These are phyloP conservation scores for Eupithecia subumbrata DNA, from an alignment of 2,888 invertebrate genomes.

Conservation along the genomic window DNA sequence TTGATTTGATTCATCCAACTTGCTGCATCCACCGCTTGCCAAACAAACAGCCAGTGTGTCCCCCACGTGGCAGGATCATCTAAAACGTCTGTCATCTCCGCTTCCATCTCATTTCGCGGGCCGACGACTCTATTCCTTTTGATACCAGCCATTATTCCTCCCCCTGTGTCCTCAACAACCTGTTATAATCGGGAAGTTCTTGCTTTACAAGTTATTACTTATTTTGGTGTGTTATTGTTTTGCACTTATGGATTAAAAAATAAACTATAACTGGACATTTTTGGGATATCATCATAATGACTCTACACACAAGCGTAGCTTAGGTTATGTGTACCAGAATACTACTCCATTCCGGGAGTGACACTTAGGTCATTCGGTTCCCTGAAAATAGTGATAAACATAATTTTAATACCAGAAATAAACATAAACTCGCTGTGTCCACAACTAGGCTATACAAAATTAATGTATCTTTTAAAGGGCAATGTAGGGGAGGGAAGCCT, in stretches of 20 bases:
- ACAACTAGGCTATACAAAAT: too few species aligned
- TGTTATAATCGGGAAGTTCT: conserved; percentile 19
- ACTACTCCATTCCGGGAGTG: too few species aligned
- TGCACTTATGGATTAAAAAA: background rate
- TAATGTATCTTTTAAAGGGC: too few species aligned
- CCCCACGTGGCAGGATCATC: conserved; percentile 51
- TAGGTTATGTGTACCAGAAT: too few species aligned
- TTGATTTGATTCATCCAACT: background rate
- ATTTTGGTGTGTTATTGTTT: background rate
- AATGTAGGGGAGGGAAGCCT: too few species aligned
- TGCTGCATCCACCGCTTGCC: background rate
- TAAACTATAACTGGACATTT: background rate
- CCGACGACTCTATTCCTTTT: conserved; percentile 52
- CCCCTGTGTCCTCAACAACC: conserved; percentile 23
- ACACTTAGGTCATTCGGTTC: too few species aligned
- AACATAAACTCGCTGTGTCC: too few species aligned
- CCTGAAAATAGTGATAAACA: too few species aligned
- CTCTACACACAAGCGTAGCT: too few species aligned
- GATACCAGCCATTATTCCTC: conserved; percentile 29
- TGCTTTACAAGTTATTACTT: conserved; percentile 22
- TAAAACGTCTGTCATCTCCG: conserved; percentile 63
- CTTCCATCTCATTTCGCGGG: conserved; percentile 70
- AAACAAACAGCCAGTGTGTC: conserved; percentile 38
- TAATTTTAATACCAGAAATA: too few species aligned
- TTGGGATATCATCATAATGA: background rate